Conservation (phyloP, 2,797 vertebrate species). For the Parotocinclus haroldoi region DNA sequence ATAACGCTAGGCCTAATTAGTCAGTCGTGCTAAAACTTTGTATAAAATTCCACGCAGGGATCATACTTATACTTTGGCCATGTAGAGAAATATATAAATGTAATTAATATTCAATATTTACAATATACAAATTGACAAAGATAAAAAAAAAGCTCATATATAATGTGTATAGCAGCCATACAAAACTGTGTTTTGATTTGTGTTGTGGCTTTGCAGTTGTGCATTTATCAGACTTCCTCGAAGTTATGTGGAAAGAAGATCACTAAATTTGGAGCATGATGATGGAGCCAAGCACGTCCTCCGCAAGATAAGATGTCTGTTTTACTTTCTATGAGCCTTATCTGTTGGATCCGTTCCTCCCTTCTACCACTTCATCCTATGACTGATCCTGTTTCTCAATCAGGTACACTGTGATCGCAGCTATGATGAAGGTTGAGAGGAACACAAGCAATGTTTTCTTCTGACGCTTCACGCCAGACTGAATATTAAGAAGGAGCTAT, state of each 20-base stretch:
- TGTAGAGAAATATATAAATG: no score
- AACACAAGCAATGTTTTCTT: conserved; percentile 10
- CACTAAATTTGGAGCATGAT: conserved; percentile 24
- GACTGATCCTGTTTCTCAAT: conserved; percentile 19
- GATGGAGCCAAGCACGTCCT: conserved; percentile 39
- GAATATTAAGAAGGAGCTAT: no score
- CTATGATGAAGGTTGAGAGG: conserved; percentile 13
- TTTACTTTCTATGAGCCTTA: conserved; percentile 48
- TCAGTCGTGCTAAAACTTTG: no score
- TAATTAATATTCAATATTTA: no score
- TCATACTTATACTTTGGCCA: no score
- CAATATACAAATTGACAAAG: no score
- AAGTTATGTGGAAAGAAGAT: conserved; percentile 10
- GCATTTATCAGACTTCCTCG: conserved; percentile 4
- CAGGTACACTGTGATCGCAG: conserved; percentile 18
- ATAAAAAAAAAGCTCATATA: no score
- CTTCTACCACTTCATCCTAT: conserved; percentile 10
- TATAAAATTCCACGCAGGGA: no score
- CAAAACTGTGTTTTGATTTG: background rate
- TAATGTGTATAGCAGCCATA: no score
- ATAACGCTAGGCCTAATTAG: no score
- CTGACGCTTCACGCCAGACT: no score
- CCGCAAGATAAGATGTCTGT: conserved; percentile 37
- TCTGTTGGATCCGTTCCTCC: conserved; percentile 39
- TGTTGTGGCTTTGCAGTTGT: background rate